A percentile compares a stretch with the other conserved stretches of the same genome.
These are phyloP conservation scores for Tortricodes alternella DNA, from an alignment of 2,888 invertebrate genomes.

Conservation along the genomic window DNA sequence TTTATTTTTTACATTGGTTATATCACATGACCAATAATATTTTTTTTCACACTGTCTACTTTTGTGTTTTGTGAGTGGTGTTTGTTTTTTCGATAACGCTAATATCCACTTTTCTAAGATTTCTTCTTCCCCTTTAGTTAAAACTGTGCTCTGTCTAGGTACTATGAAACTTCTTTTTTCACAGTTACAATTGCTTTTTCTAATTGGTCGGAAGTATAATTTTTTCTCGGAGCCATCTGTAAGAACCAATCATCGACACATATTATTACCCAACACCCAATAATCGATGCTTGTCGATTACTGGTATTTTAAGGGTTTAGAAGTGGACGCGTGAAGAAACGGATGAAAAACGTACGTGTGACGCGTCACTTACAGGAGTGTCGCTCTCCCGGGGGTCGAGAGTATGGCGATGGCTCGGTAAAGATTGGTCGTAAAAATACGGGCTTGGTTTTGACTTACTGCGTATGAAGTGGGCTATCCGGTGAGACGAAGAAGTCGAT, in stretches of 20 bases:
- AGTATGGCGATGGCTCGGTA: no score
- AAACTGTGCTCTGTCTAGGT: constrained; percentile 18
- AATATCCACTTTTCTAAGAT: constrained; percentile 34
- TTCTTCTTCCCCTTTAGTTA: constrained; percentile 24
- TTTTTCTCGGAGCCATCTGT: background rate
- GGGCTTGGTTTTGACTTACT: no score
- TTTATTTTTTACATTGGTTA: no score
- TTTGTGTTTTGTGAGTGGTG: constrained; percentile 33
- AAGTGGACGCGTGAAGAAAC: no score
- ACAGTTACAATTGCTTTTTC: constrained; percentile 7
- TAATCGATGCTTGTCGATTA: background rate
- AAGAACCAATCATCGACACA: background rate
- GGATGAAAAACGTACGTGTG: no score
- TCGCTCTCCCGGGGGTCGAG: no score
- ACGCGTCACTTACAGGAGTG: no score
- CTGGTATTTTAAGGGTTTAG: no score
- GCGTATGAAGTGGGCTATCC: no score
- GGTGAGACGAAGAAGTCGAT: no score
- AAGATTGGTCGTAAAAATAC: no score
- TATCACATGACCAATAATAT: background rate
- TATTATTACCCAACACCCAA: background rate
- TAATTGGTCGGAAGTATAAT: background rate
- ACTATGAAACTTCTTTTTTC: background rate
- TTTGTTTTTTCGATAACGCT: constrained; percentile 27
- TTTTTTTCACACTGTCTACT: background rate